phyloP scores from a whole-genome alignment of 2,888 invertebrate species.

The Nymphalis polychloros region DNA sequence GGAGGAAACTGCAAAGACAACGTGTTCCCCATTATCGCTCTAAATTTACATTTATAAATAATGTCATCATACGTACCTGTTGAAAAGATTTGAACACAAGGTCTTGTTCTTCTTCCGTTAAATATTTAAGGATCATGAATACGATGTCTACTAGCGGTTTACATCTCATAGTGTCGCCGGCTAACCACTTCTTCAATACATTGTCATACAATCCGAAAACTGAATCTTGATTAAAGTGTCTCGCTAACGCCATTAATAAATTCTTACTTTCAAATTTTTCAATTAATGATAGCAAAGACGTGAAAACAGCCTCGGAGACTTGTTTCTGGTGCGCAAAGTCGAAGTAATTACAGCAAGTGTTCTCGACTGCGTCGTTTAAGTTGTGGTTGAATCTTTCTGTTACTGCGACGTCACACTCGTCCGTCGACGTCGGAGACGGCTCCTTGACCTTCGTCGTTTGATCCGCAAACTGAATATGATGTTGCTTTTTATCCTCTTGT shows the following conservation, averaged over 20 bases:
- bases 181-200: conserved; percentile 74
- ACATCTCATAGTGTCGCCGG: conserved; percentile 72
- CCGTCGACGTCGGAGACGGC: neutral
- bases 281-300: conserved; percentile 78
- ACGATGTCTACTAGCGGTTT: conserved; percentile 83
- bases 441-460: conserved; percentile 7
- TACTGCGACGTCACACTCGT: conserved; percentile 38
- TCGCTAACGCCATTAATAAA: conserved; percentile 72
- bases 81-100: conserved; percentile 79
- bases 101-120: conserved; percentile 78
- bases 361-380: conserved; percentile 70
- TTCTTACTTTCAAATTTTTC: conserved; percentile 79
- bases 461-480: conserved; percentile 57
- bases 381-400: conserved; percentile 65
- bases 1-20: conserved; percentile 50
- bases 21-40: neutral
- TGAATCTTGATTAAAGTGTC: conserved; percentile 48
- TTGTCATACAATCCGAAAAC: conserved; percentile 58
- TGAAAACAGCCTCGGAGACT: conserved; percentile 67
- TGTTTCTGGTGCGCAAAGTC: conserved; percentile 72
- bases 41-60: no score
- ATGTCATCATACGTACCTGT: conserved; percentile 63
- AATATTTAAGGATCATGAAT: conserved; percentile 82
- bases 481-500: conserved; percentile 50
- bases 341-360: conserved; percentile 78